Evolutionary conservation across 2,888 invertebrate genomes (phyloP).

Genomic region (Campaea margaritaria): DNA sequence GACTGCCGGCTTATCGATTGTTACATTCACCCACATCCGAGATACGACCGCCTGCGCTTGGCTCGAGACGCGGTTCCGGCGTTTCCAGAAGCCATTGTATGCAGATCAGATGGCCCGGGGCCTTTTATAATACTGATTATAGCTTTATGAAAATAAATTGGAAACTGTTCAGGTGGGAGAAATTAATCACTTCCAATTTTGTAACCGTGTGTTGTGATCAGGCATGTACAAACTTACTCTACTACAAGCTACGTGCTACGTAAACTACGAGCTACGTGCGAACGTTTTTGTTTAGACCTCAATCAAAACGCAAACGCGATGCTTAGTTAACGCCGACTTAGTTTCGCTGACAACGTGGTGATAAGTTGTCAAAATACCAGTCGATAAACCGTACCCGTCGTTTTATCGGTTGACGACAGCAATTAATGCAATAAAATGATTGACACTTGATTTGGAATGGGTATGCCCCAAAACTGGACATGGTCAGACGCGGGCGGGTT

Average conservation of each 20-base stretch:
- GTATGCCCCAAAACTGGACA: conserved; percentile 1
- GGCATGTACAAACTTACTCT: too few species aligned
- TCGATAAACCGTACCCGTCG: too few species aligned
- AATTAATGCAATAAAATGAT: background rate
- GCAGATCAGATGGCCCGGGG: conserved; percentile 42
- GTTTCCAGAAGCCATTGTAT: conserved; percentile 47
- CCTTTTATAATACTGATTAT: conserved; percentile 24
- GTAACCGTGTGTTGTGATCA: too few species aligned
- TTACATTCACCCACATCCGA: conserved; percentile 55
- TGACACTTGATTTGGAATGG: background rate
- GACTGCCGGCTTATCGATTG: conserved; percentile 55
- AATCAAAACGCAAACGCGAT: too few species aligned
- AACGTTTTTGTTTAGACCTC: too few species aligned
- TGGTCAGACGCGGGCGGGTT: conserved; percentile 5
- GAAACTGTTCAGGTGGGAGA: conserved; percentile 25
- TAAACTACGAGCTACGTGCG: too few species aligned
- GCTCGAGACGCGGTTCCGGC: conserved; percentile 17
- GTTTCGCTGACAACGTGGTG: too few species aligned
- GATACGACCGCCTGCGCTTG: conserved; percentile 30
- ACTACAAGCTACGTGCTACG: too few species aligned
- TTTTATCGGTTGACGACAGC: too few species aligned
- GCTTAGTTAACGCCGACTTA: too few species aligned
- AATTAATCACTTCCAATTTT: background rate
- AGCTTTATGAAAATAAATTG: conserved; percentile 25
- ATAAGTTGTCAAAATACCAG: too few species aligned